Conservation (phyloP, 2,797 vertebrate genomes). For the Hoplostethus atlanticus region DNA sequence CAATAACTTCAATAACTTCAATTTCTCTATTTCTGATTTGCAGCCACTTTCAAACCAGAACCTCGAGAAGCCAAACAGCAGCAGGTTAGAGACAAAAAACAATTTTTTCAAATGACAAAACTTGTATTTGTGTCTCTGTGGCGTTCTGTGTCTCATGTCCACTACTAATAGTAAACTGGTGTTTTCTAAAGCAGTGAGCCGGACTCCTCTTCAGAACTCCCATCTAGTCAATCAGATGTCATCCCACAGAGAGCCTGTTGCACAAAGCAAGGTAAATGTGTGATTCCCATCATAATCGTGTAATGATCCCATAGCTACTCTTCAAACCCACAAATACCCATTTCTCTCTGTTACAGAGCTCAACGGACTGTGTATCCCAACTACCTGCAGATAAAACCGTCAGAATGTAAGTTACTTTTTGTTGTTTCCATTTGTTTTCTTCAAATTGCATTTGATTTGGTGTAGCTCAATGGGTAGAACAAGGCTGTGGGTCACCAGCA, state of each 20-base stretch:
- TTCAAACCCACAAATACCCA: not conserved
- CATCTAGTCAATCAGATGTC: slow-evolving; percentile 85
- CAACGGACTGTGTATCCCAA: slow-evolving; percentile 23
- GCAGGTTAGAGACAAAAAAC: slow-evolving; percentile 67
- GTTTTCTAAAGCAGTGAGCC: slow-evolving; percentile 54
- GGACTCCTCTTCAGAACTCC: slow-evolving; percentile 82
- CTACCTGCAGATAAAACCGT: slow-evolving; percentile 40
- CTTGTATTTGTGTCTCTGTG: not conserved
- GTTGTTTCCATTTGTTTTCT: not conserved
- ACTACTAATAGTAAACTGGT: not conserved
- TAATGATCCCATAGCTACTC: not conserved
- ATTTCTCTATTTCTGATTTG: slow-evolving; percentile 13
- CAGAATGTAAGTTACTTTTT: slow-evolving; percentile 67
- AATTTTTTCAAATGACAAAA: not conserved
- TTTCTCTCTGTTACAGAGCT: slow-evolving; percentile 54
- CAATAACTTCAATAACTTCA: too few species aligned
- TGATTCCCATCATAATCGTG: not conserved
- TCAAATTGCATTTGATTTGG: too few species aligned
- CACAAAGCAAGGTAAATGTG: slow-evolving; percentile 65
- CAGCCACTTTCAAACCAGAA: slow-evolving; percentile 86
- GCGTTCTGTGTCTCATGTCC: not conserved
- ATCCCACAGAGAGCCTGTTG: slow-evolving; percentile 48
- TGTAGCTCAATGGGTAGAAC: too few species aligned
- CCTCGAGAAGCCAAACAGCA: slow-evolving; percentile 51
- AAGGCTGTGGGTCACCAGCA: too few species aligned